Evolutionary conservation across 2,888 invertebrate species (phyloP), one percentile per base, ranked within the genome.

Genomic region (Ennomos quercinarius): DNA sequence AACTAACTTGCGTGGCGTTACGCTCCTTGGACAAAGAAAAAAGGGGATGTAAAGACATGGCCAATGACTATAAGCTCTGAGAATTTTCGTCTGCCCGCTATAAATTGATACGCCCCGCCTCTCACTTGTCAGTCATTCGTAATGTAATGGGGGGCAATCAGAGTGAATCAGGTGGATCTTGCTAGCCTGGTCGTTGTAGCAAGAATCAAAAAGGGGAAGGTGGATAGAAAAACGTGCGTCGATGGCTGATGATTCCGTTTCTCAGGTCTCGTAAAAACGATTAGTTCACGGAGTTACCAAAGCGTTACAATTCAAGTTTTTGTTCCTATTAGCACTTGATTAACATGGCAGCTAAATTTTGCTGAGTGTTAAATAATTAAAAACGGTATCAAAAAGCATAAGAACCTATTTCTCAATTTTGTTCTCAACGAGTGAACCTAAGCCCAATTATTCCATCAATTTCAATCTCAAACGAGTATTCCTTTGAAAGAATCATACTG

Each of bases 11-110:
- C 87, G 86, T 87, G 86, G 84, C 82, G 91, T 84, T 82, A 87
- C 89, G 91, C 81, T 86, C 72, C 79, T 76, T 88, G 86, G 81
- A 84, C 90, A 89, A 85, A 86, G 87, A 84, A 89, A 87, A 77
- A 87, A 86, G 84, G 86, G 86, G 85, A 81, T 84, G 79, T 76
- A 76, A 73, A 79, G 82, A 80, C 77, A 80, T 78, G 81, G 75
- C 76, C 78, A 80, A 81, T 84, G 78, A 83, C 80, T 80, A 78
- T 76, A 75, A 75, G 80, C 79, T 77, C 81, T 82, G 83, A 80
- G 87, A 87, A 87, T 79, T 79, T 68, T 66, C 62, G 72, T 79
- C 73, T 76, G 71, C 52, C 86, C 78, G 82, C 62, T 68, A 48
- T 81, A 78, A 72, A 64, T 62, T 76, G 87, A 79, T 66, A 80